Evolutionary conservation across 2,888 invertebrate species (phyloP).

Genomic region (Volucella inanis): DNA sequence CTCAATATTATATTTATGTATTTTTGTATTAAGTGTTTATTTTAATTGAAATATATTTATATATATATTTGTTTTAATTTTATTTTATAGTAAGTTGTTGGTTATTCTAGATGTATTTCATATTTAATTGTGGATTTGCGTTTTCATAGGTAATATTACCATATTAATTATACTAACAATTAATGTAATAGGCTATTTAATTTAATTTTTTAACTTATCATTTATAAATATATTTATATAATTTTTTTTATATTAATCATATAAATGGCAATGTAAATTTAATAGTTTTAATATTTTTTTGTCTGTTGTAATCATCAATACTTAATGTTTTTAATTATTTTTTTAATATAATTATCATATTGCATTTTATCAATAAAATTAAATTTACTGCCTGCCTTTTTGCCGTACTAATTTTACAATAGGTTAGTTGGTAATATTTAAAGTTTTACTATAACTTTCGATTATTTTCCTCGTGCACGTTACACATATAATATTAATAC

Average conservation of each 20-base stretch:
- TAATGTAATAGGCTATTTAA: slow-evolving; percentile 69
- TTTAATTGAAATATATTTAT: slow-evolving; percentile 58
- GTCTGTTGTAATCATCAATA: slow-evolving; percentile 52
- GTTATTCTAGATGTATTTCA: slow-evolving; percentile 69
- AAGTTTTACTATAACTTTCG: slow-evolving; percentile 50
- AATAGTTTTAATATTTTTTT: slow-evolving; percentile 60
- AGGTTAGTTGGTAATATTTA: slow-evolving; percentile 59
- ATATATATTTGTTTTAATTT: neutral
- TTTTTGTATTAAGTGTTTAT: slow-evolving; percentile 65
- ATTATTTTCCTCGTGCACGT: slow-evolving; percentile 50
- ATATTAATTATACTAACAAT: slow-evolving; percentile 70
- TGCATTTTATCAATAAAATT: slow-evolving; percentile 61
- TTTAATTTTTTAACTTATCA: slow-evolving; percentile 52
- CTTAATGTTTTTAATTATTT: slow-evolving; percentile 56
- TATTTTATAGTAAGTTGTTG: slow-evolving; percentile 66
- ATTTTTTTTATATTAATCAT: slow-evolving; percentile 51
- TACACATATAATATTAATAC: slow-evolving; percentile 59
- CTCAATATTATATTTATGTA: slow-evolving; percentile 63
- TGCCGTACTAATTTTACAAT: slow-evolving; percentile 59
- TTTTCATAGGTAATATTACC: slow-evolving; percentile 60
- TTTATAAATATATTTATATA: slow-evolving; percentile 67
- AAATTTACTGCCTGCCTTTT: slow-evolving; percentile 61
- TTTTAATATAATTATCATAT: slow-evolving; percentile 33
- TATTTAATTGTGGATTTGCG: slow-evolving; percentile 55
- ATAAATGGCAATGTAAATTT: slow-evolving; percentile 75